Evolutionary conservation across 2,888 invertebrate genomes (phyloP).

Genomic region (Scrobipalpa costella): DNA sequence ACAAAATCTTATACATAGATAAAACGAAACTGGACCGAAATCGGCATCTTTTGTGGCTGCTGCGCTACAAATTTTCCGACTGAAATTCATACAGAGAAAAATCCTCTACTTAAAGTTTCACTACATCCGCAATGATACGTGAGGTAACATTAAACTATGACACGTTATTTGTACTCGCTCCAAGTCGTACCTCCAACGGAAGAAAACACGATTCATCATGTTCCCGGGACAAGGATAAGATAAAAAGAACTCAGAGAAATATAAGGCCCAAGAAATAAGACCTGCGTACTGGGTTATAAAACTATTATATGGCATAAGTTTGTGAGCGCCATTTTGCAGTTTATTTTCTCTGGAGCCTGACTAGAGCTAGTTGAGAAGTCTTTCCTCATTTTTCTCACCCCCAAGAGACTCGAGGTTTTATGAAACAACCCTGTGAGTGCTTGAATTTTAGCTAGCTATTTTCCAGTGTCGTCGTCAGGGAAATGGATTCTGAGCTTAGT

Average conservation of each 20-base stretch:
- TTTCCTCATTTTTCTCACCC: constrained; percentile 5
- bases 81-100: constrained; percentile 3
- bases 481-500: constrained; percentile 1
- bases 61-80: background rate
- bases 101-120: constrained; percentile 21
- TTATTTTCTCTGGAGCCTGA: constrained; percentile 16
- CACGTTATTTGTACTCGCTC: constrained; percentile 15
- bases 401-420: background rate
- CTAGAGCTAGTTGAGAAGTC: constrained; percentile 12
- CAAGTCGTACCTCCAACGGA: background rate
- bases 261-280: constrained; percentile 5
- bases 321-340: constrained; percentile 12
- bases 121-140: constrained; percentile 18
- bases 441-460: constrained; percentile 10
- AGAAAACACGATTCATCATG: constrained; percentile 16
- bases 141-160: constrained; percentile 17
- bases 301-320: constrained; percentile 19
- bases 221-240: constrained; percentile 13
- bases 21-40: background rate
- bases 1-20: background rate
- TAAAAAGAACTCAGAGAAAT: constrained; percentile 10
- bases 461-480: background rate
- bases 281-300: constrained; percentile 4
- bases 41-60: background rate
- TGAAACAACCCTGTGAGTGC: constrained; percentile 6